phyloP scores from a whole-genome alignment of 2,113 vertebrate genomes.

The Bettongia penicillata region DNA sequence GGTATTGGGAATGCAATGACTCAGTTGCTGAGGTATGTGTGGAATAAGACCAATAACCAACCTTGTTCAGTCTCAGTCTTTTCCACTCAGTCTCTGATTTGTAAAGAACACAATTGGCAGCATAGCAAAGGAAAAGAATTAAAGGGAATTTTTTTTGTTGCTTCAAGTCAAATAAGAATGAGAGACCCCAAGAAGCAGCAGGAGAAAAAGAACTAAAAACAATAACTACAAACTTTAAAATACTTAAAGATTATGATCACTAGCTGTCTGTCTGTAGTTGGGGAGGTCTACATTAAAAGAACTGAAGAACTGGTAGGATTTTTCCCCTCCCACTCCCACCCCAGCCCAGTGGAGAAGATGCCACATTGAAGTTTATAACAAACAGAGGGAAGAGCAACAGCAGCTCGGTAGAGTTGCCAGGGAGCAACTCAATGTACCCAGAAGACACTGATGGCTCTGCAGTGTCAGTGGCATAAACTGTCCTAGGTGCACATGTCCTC shows the following conservation, averaged over 20 bases:
- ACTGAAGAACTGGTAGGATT: neutral
- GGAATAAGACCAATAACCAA: neutral
- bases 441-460: neutral
- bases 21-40: neutral
- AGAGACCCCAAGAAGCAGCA: neutral
- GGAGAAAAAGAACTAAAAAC: neutral
- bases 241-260: neutral
- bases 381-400: neutral
- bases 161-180: neutral
- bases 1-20: neutral
- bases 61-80: neutral
- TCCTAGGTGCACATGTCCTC: neutral
- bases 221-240: neutral
- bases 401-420: too few species aligned
- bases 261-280: neutral
- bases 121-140: neutral
- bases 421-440: neutral
- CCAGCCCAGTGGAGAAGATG: neutral
- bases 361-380: neutral
- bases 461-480: neutral
- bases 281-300: neutral
- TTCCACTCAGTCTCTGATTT: neutral
- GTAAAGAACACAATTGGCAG: neutral
- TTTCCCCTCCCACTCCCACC: too few species aligned
- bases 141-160: neutral